Evolutionary conservation across 2,888 invertebrate species (phyloP).

Genomic region (Tuberolachnus salignus): DNA sequence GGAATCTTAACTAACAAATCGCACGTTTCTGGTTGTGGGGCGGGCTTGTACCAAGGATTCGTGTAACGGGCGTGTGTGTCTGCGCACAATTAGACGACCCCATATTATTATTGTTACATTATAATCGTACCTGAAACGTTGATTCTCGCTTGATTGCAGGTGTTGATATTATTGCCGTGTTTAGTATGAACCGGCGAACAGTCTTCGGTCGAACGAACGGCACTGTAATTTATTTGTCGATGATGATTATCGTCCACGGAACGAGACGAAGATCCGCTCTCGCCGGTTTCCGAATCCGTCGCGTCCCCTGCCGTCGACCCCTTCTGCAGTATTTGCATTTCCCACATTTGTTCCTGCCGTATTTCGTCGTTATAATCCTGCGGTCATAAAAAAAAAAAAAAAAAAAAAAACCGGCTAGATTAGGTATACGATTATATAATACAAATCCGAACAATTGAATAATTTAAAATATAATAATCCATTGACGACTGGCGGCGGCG

Average conservation of each 20-base stretch:
- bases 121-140: conserved; percentile 45
- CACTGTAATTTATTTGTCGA: conserved; percentile 60
- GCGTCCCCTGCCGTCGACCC: conserved; percentile 52
- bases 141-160: conserved; percentile 34
- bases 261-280: conserved; percentile 51
- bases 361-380: conserved; percentile 93
- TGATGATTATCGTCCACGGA: conserved; percentile 60
- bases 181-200: conserved; percentile 57
- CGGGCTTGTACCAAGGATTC: too few relatives aligned
- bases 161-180: conserved; percentile 20
- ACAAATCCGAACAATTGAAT: conserved; percentile 27
- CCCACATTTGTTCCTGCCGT: conserved; percentile 88
- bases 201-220: conserved; percentile 61
- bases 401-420: too few relatives aligned
- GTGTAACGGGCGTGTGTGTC: too few relatives aligned
- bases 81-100: too few relatives aligned
- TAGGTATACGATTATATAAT: neutral
- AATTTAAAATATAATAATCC: too few relatives aligned
- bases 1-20: too few relatives aligned
- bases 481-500: too few relatives aligned
- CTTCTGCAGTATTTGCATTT: conserved; percentile 78
- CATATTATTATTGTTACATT: too few relatives aligned
- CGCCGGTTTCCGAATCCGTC: conserved; percentile 59
- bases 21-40: too few relatives aligned
- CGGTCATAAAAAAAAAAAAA: conserved; percentile 59